Conservation (phyloP, 1,140 invertebrate genomes). For the Sminthurides bifidus region DNA sequence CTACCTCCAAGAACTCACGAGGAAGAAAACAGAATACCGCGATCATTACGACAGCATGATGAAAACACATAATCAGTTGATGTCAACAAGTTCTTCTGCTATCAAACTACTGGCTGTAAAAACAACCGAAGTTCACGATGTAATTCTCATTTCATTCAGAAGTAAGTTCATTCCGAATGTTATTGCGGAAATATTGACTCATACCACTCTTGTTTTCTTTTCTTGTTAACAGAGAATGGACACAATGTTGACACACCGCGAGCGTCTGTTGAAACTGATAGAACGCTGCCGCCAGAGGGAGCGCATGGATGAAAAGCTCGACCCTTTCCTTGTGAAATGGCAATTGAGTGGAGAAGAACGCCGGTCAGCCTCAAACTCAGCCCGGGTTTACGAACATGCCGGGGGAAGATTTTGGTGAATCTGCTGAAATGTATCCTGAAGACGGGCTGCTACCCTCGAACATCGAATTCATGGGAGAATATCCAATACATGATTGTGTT, state of each 20-base stretch:
- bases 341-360: not conserved
- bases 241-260: conserved; percentile 5
- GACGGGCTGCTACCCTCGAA: not conserved
- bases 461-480: too few species aligned
- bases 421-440: not conserved
- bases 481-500: too few species aligned
- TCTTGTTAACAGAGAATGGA: conserved; percentile 12
- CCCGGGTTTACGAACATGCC: too few species aligned
- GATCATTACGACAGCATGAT: not conserved
- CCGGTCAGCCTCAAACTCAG: not conserved
- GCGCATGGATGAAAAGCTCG: conserved; percentile 15
- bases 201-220: not conserved
- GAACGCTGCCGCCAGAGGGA: conserved; percentile 21
- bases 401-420: not conserved
- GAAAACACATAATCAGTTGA: not conserved
- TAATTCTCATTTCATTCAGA: not conserved
- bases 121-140: conserved; percentile 8
- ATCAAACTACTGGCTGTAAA: conserved; percentile 8
- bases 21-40: conserved; percentile 11
- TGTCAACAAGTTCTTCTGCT: not conserved
- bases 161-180: not conserved
- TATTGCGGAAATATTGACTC: not conserved
- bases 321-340: conserved; percentile 14
- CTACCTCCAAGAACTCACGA: conserved; percentile 1
- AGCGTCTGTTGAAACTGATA: conserved; percentile 1